Percentiles rank a stretch among this genome's conserved stretches.
Conservation (phyloP, 2,113 vertebrate species). For the Pipra filicauda region DNA sequence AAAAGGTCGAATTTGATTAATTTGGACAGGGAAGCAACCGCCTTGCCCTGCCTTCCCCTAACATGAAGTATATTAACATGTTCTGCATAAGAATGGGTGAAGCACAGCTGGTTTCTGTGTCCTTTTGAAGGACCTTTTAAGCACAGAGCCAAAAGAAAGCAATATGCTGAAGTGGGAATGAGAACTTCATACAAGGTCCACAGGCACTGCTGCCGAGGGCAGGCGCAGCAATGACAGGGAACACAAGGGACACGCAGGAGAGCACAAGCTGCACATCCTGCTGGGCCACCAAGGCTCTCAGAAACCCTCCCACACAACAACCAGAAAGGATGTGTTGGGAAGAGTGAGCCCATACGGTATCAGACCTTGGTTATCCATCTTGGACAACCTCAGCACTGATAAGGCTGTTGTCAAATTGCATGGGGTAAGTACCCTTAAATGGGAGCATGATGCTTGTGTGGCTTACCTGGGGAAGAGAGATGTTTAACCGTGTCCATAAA, state of each 20-base stretch:
- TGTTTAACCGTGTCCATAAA: not conserved
- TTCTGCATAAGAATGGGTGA: not conserved
- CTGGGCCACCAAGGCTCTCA: not conserved
- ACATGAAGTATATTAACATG: not conserved
- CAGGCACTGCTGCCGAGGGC: too few relatives aligned
- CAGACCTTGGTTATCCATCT: not conserved
- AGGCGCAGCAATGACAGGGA: not conserved
- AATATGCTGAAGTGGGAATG: not conserved
- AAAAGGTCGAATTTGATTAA: not conserved
- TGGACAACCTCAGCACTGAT: not conserved
- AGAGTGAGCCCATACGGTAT: not conserved
- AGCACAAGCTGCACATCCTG: not conserved
- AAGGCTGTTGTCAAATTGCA: not conserved
- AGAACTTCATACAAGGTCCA: not conserved
- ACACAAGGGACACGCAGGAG: not conserved
- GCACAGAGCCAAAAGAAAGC: not conserved
- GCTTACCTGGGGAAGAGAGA: not conserved
- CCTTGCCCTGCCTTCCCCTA: not conserved
- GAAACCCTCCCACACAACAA: not conserved
- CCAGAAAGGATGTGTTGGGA: accelerated
- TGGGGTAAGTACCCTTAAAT: not conserved
- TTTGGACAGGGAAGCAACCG: accelerated
- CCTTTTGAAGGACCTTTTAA: not conserved
- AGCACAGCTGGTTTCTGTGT: not conserved
- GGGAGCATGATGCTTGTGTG: not conserved